Evolutionary conservation across 2,888 invertebrate genomes (phyloP).

Genomic region (Oligia fasciuncula): DNA sequence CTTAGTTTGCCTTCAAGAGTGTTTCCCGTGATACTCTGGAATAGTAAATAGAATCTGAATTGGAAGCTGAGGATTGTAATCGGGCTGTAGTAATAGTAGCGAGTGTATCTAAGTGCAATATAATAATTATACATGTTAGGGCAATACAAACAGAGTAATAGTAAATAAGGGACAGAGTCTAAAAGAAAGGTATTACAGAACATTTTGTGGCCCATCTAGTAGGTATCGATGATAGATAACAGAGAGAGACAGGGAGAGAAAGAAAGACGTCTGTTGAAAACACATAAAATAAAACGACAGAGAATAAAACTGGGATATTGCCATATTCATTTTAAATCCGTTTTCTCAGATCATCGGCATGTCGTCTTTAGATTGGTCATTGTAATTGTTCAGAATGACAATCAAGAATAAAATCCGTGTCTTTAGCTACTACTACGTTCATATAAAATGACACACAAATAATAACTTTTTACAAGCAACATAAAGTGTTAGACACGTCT

Average conservation of each 20-base stretch:
- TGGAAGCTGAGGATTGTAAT: constrained; percentile 32
- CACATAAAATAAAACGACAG: background rate
- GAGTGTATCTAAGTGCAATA: background rate
- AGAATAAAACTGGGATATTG: constrained; percentile 7
- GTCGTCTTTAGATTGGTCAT: background rate
- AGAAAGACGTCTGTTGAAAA: background rate
- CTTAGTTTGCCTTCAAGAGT: constrained; percentile 50
- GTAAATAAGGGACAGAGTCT: background rate
- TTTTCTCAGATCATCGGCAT: background rate
- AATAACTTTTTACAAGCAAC: constrained; percentile 49
- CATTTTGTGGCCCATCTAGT: background rate
- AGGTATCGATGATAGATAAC: background rate
- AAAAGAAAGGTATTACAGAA: background rate
- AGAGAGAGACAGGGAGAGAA: background rate
- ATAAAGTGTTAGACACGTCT: constrained; percentile 56
- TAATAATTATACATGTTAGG: background rate
- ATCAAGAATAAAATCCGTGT: constrained; percentile 22
- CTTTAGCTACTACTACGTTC: background rate
- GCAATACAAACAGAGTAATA: background rate
- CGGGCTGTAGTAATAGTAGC: background rate
- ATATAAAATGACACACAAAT: constrained; percentile 28
- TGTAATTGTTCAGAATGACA: constrained; percentile 17
- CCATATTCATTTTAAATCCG: background rate
- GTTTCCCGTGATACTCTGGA: constrained; percentile 27
- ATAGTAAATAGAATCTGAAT: constrained; percentile 52